Conservation (phyloP, 2,797 vertebrate species). For the Iguana delicatissima region DNA sequence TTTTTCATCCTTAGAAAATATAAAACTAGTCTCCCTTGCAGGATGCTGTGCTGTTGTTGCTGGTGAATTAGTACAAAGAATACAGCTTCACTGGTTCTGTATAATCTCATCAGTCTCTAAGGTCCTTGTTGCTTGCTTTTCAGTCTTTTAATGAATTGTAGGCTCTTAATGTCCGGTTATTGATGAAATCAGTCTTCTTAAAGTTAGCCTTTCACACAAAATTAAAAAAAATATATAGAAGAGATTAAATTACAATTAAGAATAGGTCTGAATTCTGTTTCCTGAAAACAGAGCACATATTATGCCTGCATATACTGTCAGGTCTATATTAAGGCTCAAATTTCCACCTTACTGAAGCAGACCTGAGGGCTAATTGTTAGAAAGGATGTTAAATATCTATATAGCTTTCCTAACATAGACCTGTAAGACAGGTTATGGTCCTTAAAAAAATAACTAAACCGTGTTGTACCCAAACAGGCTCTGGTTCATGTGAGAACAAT, state of each 20-base stretch:
- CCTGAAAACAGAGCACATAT: not conserved
- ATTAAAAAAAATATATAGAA: slow-evolving; percentile 67
- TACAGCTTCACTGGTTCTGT: not conserved
- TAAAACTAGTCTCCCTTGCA: slow-evolving; percentile 66
- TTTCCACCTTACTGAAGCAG: not conserved
- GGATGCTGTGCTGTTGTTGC: not conserved
- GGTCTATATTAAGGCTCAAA: not conserved
- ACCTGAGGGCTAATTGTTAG: not conserved
- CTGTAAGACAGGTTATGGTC: not conserved
- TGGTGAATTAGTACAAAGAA: accelerated
- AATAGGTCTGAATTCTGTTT: not conserved
- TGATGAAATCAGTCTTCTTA: slow-evolving; percentile 90
- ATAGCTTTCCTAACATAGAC: not conserved
- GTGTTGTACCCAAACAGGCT: not conserved
- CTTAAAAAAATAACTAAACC: not conserved
- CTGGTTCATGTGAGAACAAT: not conserved
- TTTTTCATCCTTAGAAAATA: slow-evolving; percentile 42
- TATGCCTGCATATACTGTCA: not conserved
- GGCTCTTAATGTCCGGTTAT: slow-evolving; percentile 85
- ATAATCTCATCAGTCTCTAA: slow-evolving; percentile 23
- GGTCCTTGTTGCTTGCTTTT: slow-evolving; percentile 15
- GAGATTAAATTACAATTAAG: slow-evolving; percentile 40
- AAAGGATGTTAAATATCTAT: not conserved
- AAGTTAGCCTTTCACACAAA: slow-evolving; percentile 83
- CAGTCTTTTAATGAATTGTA: slow-evolving; percentile 82